A percentile compares a stretch with the other conserved stretches of the same genome.
These are phyloP conservation scores for Gallinago undulata DNA, from an alignment of 2,113 vertebrate species.

Conservation along the genomic window DNA sequence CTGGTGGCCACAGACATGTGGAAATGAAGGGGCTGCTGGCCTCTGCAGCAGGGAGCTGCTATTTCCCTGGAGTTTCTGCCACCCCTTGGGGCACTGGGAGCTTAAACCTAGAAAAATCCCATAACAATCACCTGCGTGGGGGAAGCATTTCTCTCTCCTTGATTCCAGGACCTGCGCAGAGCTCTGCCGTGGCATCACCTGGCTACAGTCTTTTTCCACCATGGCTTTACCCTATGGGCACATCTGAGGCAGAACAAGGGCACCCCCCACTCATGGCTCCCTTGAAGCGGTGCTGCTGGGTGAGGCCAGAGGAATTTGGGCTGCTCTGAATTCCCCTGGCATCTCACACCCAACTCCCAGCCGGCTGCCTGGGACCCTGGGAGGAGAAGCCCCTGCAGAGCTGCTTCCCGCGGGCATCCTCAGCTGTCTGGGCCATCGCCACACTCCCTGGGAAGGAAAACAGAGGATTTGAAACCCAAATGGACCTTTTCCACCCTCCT, in stretches of 20 bases:
- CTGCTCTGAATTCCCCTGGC: background rate
- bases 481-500: background rate
- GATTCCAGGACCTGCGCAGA: background rate
- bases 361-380: rapidly evolving
- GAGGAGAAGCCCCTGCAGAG: background rate
- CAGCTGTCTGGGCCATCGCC: background rate
- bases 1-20: background rate
- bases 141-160: background rate
- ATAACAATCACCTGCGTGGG: rapidly evolving
- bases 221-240: background rate
- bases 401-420: background rate
- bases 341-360: background rate
- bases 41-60: background rate
- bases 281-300: background rate
- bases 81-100: rapidly evolving
- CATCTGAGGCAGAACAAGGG: background rate
- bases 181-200: too few relatives aligned
- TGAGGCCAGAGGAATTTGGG: background rate
- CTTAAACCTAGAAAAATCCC: background rate
- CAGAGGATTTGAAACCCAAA: background rate
- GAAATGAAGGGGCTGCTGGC: background rate
- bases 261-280: rapidly evolving
- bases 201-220: rapidly evolving
- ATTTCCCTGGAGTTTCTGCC: background rate
- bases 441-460: rapidly evolving